Evolutionary conservation across 2,797 vertebrate species (phyloP), one percentile per base, ranked within the genome.

Genomic region (Molossus alvarezi): DNA sequence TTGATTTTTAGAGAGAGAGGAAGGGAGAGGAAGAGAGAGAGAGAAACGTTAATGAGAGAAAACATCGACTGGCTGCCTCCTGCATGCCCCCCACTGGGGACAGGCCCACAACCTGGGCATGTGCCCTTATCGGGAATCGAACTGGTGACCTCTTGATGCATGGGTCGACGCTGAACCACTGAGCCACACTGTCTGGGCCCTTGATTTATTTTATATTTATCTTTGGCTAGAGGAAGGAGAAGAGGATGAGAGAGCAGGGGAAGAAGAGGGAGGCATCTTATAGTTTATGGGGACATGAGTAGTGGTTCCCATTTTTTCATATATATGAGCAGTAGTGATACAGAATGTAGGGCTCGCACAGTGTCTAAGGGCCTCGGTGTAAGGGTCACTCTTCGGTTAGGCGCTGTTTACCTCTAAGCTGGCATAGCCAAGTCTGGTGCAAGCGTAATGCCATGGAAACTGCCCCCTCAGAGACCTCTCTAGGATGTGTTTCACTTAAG

Each of bases 361-460:
- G 82, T 48, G 33, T 17, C 77, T 13, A 48, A 80, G 51, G 69
- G 18, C 23, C 64, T 75, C 9, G 0, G 5, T 18, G 62, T 0
- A n/a, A 69, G 77, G 62, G 80, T 27, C 41, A 3, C 4, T 58
- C 5, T 18, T 11, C 6, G 21, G 11, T 11, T 29, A 33, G 13
- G 3, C 23, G 69, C 51, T 84, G 17, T 58, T 60, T 27, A 33
- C 17, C 4, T 23, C 37, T 6, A 10, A 23, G 17, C 48, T 18
- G 23, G 18, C 11, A 4, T 3, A 12, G 48, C 7, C 0, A 1
- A 77, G 58, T 29, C 33, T 48, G 45, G 29, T 5, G 0, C 2
- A 1, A 14, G 64, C 65, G 14, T 1, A 58, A 25, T 17, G 23
- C 21, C 20, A 3, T 1, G 13, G 69, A 90, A 55, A 77, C n/a